Conservation (phyloP, 2,113 vertebrate genomes). For the Orientallactaga bullata region DNA sequence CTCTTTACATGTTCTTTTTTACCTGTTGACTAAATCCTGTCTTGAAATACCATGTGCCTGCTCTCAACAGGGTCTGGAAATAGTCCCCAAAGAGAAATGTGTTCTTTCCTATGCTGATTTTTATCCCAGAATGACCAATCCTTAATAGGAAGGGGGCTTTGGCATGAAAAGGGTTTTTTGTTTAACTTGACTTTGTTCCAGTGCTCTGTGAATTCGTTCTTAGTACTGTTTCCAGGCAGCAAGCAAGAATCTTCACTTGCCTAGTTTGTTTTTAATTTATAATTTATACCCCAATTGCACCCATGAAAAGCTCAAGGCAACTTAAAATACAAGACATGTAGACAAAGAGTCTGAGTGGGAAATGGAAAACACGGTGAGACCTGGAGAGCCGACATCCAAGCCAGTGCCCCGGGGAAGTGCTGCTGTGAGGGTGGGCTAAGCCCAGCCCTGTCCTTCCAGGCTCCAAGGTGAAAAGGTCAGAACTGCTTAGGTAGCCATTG, state of each 20-base stretch:
- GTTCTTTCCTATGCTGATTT: neutral
- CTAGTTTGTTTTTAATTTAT: slow-evolving; percentile 60
- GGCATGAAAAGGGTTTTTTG: neutral
- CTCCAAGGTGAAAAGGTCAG: neutral
- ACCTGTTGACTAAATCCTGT: neutral
- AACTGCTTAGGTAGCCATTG: neutral
- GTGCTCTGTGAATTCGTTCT: slow-evolving; percentile 23
- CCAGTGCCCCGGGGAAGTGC: neutral
- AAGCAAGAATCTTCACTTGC: slow-evolving; percentile 41
- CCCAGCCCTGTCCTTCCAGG: neutral
- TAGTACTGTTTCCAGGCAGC: slow-evolving; percentile 53
- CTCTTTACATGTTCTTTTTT: slow-evolving; percentile 6
- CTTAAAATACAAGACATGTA: neutral
- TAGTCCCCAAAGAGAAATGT: slow-evolving; percentile 5
- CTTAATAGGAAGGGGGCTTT: slow-evolving; percentile 4
- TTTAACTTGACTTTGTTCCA: slow-evolving; percentile 65
- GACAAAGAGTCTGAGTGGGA: neutral
- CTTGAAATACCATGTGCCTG: neutral
- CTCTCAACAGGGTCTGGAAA: neutral
- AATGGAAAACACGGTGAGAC: neutral
- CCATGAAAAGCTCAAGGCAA: slow-evolving; percentile 18
- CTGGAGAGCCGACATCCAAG: neutral
- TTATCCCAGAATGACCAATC: neutral
- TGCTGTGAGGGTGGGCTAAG: neutral
- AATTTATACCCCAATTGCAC: slow-evolving; percentile 6